Evolutionary conservation across 2,888 invertebrate species (phyloP).

Genomic region (Dromius quadrimaculatus): DNA sequence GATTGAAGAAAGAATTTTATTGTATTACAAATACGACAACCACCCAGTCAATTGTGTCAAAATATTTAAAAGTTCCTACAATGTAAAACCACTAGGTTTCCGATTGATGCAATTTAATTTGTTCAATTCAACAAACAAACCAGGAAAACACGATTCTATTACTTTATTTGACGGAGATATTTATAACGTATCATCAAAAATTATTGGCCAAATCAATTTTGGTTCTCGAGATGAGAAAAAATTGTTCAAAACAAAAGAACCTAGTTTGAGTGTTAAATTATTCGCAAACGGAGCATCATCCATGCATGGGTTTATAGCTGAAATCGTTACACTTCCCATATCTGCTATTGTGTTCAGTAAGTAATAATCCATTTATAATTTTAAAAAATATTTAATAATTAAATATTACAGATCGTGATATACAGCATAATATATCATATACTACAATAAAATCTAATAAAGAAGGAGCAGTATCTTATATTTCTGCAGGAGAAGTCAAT

Average conservation of each 20-base stretch:
- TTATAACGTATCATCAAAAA: conserved; percentile 83
- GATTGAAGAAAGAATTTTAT: conserved; percentile 88
- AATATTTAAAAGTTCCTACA: conserved; percentile 89
- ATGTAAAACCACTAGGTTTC: conserved; percentile 90
- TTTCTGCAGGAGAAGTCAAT: conserved; percentile 94
- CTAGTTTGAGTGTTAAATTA: conserved; percentile 88
- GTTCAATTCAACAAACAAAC: conserved; percentile 87
- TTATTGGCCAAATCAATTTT: conserved; percentile 80
- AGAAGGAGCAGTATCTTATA: conserved; percentile 89
- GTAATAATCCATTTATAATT: conserved; percentile 62
- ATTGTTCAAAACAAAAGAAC: conserved; percentile 80
- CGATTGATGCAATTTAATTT: conserved; percentile 90
- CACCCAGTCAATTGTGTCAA: conserved; percentile 97
- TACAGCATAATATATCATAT: conserved; percentile 89
- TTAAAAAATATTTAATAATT: conserved; percentile 41
- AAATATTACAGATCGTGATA: conserved; percentile 81
- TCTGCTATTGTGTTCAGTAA: conserved; percentile 88
- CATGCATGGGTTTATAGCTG: conserved; percentile 96
- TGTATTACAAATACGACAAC: conserved; percentile 98
- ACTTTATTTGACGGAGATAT: conserved; percentile 93
- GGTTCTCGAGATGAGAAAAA: conserved; percentile 79
- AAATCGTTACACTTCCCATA: conserved; percentile 94
- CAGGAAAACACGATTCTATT: conserved; percentile 86
- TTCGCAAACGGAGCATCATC: conserved; percentile 96
- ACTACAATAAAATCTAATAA: conserved; percentile 84